Base-by-base conservation (phyloP, 1,140 invertebrate species). In the Trachymyrmex septentrionalis region DNA sequence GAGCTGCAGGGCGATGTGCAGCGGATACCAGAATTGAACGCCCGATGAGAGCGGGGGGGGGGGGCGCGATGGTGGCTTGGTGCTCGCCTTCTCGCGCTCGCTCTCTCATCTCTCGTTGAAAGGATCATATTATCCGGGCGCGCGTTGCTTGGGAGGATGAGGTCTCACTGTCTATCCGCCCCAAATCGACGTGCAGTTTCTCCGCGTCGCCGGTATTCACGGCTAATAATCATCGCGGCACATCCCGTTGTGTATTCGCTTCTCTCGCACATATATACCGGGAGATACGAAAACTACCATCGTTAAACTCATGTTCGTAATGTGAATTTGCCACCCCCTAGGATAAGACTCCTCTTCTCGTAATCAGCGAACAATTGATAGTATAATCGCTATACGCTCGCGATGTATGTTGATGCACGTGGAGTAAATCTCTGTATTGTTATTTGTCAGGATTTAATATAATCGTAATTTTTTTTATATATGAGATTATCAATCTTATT, bases 191-290 rank as follows among this genome's bases (percentile, higher is more conserved):
- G 59, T 77, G 67, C 80, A 90, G 87, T 86, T 90, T 88, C 88
- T 59, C 63, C 69, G 19, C 66, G 55, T 57, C 63, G 57, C 71
- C 57, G 76, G 75, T 82, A 88, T 90, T 90, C 88, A 90, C 88
- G 88, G 88, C 89, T 90, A 90, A 90, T 90, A 90, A 90, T 90
- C 77, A 88, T 88, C 72, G 50, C 27, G 85, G 61, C 69, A 87
- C n/a, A 81, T 90, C 76, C 86, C 69, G 87, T 90, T 90, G 86
- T 90, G 86, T 86, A 10, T 24, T 88, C 57, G 76, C 50, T 61
- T 59, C 61, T 59, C 61, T 77, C 44, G 16, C 48, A 38, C 24
- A 61, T 64, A 64, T n/a, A 57, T 10, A 48, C 34, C 34, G 30
- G 21, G 63, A 82, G 67, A 69, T 50, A 38, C 77, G 9, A 21